phyloP scores from a whole-genome alignment of 1,140 invertebrate genomes.

The Parapsyche elsis region DNA sequence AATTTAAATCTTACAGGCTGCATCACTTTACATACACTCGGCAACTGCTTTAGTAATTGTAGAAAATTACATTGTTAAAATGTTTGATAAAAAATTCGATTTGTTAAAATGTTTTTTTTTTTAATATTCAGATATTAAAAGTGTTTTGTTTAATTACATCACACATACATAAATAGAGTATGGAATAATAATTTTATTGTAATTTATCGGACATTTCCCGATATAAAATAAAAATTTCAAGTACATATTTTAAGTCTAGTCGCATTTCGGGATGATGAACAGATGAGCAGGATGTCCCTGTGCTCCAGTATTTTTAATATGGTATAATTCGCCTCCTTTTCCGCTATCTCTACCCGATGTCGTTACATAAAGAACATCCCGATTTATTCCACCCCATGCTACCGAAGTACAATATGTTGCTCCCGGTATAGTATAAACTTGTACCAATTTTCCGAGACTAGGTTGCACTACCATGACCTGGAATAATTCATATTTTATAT shows the following conservation, averaged over 20 bases:
- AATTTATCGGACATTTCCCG: no score
- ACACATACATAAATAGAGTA: no score
- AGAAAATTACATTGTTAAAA: no score
- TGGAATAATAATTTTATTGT: no score
- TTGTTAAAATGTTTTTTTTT: no score
- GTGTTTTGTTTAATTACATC: no score
- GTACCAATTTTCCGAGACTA: constrained; percentile 62
- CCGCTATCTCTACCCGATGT: constrained; percentile 59
- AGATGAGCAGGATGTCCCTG: constrained; percentile 38
- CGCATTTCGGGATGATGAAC: constrained; percentile 6
- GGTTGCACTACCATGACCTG: constrained; percentile 66
- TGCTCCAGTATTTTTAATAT: constrained; percentile 45
- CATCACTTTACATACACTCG: no score
- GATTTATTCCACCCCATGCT: constrained; percentile 82
- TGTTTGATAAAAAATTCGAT: no score
- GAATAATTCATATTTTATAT: constrained; percentile 35
- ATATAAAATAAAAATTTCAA: no score
- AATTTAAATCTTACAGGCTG: no score
- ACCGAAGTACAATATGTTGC: constrained; percentile 81
- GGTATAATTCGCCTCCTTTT: constrained; percentile 44
- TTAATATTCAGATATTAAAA: no score
- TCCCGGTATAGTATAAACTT: constrained; percentile 69
- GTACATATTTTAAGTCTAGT: background rate
- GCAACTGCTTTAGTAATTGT: no score
- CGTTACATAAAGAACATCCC: constrained; percentile 84